A percentile compares a stretch with the other conserved stretches of the same genome.
These are phyloP conservation scores for Arenicola marina DNA, from an alignment of 2,888 invertebrate genomes.

Conservation along the genomic window DNA sequence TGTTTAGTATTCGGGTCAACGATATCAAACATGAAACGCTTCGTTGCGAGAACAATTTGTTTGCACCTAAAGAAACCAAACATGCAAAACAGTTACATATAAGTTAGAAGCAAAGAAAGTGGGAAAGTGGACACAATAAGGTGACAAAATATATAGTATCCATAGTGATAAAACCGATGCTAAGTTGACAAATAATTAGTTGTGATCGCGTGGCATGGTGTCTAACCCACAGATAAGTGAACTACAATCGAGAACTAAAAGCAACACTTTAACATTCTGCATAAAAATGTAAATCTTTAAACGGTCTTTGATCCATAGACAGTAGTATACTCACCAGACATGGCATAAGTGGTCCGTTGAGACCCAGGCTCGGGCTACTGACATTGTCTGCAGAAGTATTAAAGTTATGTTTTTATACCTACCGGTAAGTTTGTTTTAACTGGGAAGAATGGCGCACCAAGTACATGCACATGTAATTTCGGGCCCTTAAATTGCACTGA, in stretches of 20 bases:
- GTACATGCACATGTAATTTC: too few relatives aligned
- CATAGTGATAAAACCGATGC: too few relatives aligned
- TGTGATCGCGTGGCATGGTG: too few relatives aligned
- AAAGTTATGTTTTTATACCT: constrained; percentile 10
- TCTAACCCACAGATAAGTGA: too few relatives aligned
- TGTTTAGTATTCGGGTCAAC: constrained; percentile 68
- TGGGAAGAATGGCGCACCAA: too few relatives aligned
- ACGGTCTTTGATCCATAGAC: neutral
- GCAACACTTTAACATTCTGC: too few relatives aligned
- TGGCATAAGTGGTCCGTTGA: constrained; percentile 89
- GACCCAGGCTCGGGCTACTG: constrained; percentile 83
- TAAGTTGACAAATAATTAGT: too few relatives aligned
- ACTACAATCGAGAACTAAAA: too few relatives aligned
- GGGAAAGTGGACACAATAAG: too few relatives aligned
- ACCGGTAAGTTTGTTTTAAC: neutral
- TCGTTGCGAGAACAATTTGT: constrained; percentile 79
- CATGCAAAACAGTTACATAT: too few relatives aligned
- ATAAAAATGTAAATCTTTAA: neutral
- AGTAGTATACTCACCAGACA: constrained; percentile 74
- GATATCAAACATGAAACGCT: constrained; percentile 80
- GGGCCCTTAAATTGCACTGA: neutral
- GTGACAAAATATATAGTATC: too few relatives aligned
- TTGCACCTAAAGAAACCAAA: constrained; percentile 68
- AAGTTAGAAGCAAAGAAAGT: neutral
- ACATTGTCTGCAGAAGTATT: constrained; percentile 68